Conservation (phyloP, 1,140 invertebrate genomes). For the Oscheius sp. region DNA sequence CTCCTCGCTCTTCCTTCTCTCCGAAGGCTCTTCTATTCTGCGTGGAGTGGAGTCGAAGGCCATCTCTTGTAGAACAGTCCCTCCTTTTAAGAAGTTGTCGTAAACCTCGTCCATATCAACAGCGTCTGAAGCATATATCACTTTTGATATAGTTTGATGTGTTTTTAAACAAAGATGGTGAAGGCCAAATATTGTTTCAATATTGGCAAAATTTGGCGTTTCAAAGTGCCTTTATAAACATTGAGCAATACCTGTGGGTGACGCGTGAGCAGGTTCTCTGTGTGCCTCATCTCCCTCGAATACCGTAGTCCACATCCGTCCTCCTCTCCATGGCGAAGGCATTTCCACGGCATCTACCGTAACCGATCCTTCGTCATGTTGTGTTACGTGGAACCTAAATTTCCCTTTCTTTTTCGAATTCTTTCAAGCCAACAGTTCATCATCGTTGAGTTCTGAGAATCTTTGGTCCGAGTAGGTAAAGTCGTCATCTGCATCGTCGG, state of each 20-base stretch:
- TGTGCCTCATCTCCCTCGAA: slow-evolving; percentile 33
- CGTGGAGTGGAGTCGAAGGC: slow-evolving; percentile 20
- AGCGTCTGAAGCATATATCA: slow-evolving; percentile 23
- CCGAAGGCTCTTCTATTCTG: neutral
- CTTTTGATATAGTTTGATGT: too few relatives aligned
- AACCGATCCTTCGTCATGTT: neutral
- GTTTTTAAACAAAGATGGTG: too few relatives aligned
- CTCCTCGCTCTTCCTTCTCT: neutral
- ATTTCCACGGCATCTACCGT: neutral
- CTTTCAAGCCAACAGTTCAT: neutral
- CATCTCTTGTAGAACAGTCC: slow-evolving; percentile 7
- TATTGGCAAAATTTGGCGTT: too few relatives aligned
- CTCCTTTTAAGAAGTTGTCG: slow-evolving; percentile 14
- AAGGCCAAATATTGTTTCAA: too few relatives aligned
- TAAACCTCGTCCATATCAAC: slow-evolving; percentile 37
- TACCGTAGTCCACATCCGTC: slow-evolving; percentile 35
- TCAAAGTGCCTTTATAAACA: too few relatives aligned
- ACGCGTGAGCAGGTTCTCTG: neutral
- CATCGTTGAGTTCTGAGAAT: slow-evolving; percentile 9
- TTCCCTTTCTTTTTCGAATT: slow-evolving; percentile 19
- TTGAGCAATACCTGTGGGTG: neutral
- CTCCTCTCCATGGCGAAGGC: neutral
- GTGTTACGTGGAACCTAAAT: slow-evolving; percentile 5
- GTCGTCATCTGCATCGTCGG: slow-evolving; percentile 5
- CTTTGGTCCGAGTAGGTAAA: slow-evolving; percentile 31